phyloP scores from a whole-genome alignment of 2,888 invertebrate genomes.

The Hyalella azteca region DNA sequence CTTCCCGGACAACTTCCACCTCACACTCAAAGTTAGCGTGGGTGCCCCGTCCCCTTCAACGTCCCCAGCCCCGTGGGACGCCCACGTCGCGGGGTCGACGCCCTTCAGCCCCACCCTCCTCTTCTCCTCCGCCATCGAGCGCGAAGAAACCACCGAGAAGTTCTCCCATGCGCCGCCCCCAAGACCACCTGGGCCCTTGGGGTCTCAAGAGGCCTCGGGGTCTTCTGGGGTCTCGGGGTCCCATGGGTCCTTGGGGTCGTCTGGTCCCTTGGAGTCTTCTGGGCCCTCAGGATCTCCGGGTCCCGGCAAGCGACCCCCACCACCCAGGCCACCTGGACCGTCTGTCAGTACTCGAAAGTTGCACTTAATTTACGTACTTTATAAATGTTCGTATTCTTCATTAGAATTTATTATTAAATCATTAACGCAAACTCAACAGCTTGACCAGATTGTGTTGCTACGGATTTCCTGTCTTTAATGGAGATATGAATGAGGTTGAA shows the following conservation, averaged over 20 bases:
- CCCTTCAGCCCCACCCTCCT: slow-evolving; percentile 68
- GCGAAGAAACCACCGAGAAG: slow-evolving; percentile 82
- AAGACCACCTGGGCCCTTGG: slow-evolving; percentile 27
- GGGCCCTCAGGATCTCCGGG: background rate
- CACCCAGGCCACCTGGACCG: too few species aligned
- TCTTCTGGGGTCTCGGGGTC: background rate
- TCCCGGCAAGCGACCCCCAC: background rate
- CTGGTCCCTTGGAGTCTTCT: background rate
- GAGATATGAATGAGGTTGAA: too few species aligned
- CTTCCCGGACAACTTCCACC: slow-evolving; percentile 70
- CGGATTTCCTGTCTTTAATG: too few species aligned
- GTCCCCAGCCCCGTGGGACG: slow-evolving; percentile 72
- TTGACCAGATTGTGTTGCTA: too few species aligned
- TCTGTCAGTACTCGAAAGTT: too few species aligned
- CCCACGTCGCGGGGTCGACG: slow-evolving; percentile 29
- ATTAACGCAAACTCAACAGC: too few species aligned
- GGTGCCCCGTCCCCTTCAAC: slow-evolving; percentile 75
- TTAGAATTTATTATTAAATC: too few species aligned
- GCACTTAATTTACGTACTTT: too few species aligned
- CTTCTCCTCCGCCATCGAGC: slow-evolving; percentile 79
- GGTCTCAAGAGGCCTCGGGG: background rate
- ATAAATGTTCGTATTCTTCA: too few species aligned
- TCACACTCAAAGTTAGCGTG: slow-evolving; percentile 72
- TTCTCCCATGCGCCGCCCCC: slow-evolving; percentile 69
- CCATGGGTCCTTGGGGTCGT: too few species aligned